Evolutionary conservation across 2,113 vertebrate genomes (phyloP).

Genomic region (Chloebia gouldiae): DNA sequence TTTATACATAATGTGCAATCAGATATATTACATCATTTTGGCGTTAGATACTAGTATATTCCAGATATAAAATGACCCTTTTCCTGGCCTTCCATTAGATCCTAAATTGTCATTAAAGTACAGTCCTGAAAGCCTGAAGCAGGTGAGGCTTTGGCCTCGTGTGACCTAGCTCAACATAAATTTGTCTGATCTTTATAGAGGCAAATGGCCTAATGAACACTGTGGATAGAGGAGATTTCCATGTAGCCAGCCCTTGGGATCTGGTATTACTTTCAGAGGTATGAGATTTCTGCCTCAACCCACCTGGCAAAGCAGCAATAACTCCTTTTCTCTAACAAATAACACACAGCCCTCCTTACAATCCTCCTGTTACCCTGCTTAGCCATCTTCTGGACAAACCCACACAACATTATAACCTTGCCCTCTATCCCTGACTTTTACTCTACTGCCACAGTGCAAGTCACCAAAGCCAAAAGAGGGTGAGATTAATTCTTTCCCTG

Average conservation of each 20-base stretch:
- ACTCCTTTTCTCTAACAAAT: constrained; percentile 9
- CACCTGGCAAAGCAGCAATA: constrained; percentile 53
- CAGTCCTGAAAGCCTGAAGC: constrained; percentile 50
- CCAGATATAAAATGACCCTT: constrained; percentile 52
- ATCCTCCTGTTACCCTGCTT: background rate
- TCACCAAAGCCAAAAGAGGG: background rate
- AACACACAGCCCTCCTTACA: background rate
- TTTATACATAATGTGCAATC: constrained; percentile 35
- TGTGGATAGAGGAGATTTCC: constrained; percentile 47
- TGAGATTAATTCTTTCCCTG: background rate
- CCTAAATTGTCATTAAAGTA: constrained; percentile 53
- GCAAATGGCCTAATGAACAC: constrained; percentile 45
- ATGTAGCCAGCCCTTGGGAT: constrained; percentile 38
- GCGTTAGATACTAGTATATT: constrained; percentile 22
- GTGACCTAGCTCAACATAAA: constrained; percentile 61
- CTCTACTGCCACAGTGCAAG: background rate
- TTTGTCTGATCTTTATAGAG: constrained; percentile 68
- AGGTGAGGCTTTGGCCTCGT: constrained; percentile 49
- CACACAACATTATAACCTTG: background rate
- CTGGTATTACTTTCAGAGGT: constrained; percentile 58
- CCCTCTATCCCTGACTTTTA: background rate
- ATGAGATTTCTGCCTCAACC: constrained; percentile 46
- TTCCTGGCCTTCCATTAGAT: constrained; percentile 47
- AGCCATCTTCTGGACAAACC: background rate
- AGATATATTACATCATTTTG: constrained; percentile 45